These are phyloP conservation scores for Athrips mouffetella DNA, from an alignment of 2,888 invertebrate genomes.

Conservation along the genomic window DNA sequence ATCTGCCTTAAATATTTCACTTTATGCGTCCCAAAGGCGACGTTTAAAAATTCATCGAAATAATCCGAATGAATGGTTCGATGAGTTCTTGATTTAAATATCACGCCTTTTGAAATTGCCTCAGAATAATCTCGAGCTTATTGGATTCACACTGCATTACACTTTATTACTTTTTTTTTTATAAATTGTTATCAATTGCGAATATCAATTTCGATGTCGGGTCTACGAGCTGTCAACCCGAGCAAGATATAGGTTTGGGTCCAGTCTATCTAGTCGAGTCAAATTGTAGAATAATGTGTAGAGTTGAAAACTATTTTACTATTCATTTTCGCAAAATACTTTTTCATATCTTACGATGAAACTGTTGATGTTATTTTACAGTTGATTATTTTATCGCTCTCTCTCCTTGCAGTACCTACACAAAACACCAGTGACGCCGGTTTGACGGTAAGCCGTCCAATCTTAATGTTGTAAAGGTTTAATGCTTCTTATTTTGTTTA, in stretches of 20 bases:
- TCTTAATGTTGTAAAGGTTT: constrained; percentile 36
- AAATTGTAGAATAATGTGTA: background rate
- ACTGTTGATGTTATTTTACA: too few relatives aligned
- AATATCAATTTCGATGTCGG: background rate
- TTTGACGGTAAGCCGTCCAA: constrained; percentile 32
- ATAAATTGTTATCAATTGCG: background rate
- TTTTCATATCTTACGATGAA: too few relatives aligned
- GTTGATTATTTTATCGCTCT: background rate
- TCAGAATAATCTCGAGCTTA: constrained; percentile 14
- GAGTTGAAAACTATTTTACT: background rate
- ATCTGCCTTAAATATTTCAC: constrained; percentile 74
- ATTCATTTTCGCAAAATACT: too few relatives aligned
- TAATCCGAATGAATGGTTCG: constrained; percentile 49
- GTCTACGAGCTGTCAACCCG: background rate
- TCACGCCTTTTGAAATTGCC: constrained; percentile 20
- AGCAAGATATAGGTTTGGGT: background rate
- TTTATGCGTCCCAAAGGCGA: constrained; percentile 65
- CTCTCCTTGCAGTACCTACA: constrained; percentile 3
- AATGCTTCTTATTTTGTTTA: constrained; percentile 59
- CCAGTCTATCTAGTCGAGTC: too few relatives aligned
- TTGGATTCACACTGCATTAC: constrained; percentile 10
- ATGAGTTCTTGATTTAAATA: constrained; percentile 51
- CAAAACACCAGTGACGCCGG: constrained; percentile 3
- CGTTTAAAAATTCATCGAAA: constrained; percentile 52
- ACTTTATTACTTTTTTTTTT: constrained; percentile 2